phyloP scores from a whole-genome alignment of 2,888 invertebrate genomes.

The Zygaena filipendulae region DNA sequence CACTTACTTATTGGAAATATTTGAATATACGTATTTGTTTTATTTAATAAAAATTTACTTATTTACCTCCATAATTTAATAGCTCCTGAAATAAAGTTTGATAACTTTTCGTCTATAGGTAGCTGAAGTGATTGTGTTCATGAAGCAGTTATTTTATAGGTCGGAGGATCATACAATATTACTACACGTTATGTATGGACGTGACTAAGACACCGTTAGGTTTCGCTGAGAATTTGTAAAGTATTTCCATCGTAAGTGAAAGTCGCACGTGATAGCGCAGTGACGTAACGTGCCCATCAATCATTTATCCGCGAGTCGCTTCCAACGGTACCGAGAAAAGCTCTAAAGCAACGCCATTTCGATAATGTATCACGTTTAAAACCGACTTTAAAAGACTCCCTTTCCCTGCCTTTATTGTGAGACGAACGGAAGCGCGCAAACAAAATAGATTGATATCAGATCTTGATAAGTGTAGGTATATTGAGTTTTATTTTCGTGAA shows the following conservation, averaged over 20 bases:
- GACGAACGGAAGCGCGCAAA: constrained; percentile 39
- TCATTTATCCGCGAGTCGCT: constrained; percentile 56
- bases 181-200: too few species aligned
- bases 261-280: constrained; percentile 41
- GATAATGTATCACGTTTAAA: constrained; percentile 62
- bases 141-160: too few species aligned
- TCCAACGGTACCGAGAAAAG: constrained; percentile 51
- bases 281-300: constrained; percentile 45
- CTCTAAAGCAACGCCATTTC: constrained; percentile 53
- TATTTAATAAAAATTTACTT: too few species aligned
- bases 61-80: too few species aligned
- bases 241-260: constrained; percentile 53
- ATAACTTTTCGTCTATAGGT: too few species aligned
- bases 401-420: constrained; percentile 34
- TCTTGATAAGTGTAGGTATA: constrained; percentile 42
- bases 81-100: too few species aligned
- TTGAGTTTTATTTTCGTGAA: constrained; percentile 39
- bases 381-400: constrained; percentile 48
- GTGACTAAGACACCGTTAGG: too few species aligned
- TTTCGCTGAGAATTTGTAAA: constrained; percentile 20
- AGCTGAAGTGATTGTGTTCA: too few species aligned
- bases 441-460: constrained; percentile 56
- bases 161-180: too few species aligned
- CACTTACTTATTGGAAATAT: too few species aligned
- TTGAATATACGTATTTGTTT: too few species aligned